A percentile compares a stretch with the other conserved stretches of the same genome.
phyloP scores from a whole-genome alignment of 2,888 invertebrate species.

The Stictocephala bisonia region DNA sequence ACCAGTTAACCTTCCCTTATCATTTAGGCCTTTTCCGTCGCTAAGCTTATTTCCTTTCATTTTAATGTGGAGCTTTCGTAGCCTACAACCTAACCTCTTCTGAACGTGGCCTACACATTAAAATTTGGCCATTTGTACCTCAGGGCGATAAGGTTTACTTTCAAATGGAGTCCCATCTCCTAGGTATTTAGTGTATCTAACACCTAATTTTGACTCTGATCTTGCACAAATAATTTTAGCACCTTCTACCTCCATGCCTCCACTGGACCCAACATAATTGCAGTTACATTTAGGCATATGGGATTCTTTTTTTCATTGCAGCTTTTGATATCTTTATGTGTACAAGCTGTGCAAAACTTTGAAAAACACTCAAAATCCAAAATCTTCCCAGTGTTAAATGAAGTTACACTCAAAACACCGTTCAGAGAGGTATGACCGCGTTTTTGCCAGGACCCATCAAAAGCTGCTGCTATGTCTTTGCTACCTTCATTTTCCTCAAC shows the following conservation, averaged over 20 bases:
- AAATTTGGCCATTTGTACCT: slow-evolving; percentile 4
- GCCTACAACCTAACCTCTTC: slow-evolving; percentile 14
- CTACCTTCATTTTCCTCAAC: slow-evolving; percentile 6
- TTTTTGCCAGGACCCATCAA: slow-evolving; percentile 13
- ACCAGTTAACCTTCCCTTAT: background rate
- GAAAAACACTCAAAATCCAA: slow-evolving; percentile 9
- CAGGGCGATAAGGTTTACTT: background rate
- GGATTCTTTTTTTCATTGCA: no score
- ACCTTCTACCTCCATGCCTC: background rate
- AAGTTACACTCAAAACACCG: slow-evolving; percentile 9
- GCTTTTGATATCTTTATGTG: no score
- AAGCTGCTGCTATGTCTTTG: background rate
- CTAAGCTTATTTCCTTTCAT: slow-evolving; percentile 8
- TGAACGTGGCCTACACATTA: slow-evolving; percentile 42
- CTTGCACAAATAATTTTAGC: background rate
- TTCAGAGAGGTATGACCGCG: slow-evolving; percentile 10
- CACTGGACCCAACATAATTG: background rate
- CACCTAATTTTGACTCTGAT: background rate
- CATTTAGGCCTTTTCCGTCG: background rate
- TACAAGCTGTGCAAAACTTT: background rate
- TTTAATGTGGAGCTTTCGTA: background rate
- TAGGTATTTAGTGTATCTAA: slow-evolving; percentile 3
- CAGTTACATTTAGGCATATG: no score
- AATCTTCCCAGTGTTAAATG: slow-evolving; percentile 17
- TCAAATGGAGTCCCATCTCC: slow-evolving; percentile 20